Evolutionary conservation across 2,888 invertebrate genomes (phyloP), one percentile per base, ranked within the genome.

Genomic region (Galeruca laticollis): DNA sequence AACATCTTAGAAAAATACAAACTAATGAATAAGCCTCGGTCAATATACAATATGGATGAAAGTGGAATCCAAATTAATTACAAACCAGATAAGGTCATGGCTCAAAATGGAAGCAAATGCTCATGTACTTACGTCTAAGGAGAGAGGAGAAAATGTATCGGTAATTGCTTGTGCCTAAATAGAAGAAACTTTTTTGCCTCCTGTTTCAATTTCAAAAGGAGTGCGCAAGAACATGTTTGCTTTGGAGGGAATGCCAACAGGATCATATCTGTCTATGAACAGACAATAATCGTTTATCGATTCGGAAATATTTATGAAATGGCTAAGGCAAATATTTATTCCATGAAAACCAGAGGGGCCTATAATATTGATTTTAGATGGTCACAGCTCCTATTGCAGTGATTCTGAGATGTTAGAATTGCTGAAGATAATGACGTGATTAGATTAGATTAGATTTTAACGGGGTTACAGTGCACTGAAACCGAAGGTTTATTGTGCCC

Each of bases 11-110:
- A 18, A 26, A 56, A 68, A 60, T 49, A 64, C 65, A 37, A 71
- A 26, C 52, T 75, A 63, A 51, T 69, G 13, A 26, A 60, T 37
- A 66, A 61, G 54, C 73, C 71, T 18, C 57, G 47, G 43, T 65
- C 68, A 15, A 71, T 75, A 11, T 73, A 71, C 59, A 70, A 72
- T 54, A 74, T 74, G 74, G 66, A 74, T 40, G 74, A 70, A 59
- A 70, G 61, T 26, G 71, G 71, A 1, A 62, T 70, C 20, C 73
- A 75, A 57, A 37, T 75, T 40, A 72, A 74, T 65, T 72, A 75
- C 56, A 63, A 72, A 65, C 51, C 73, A 21, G 73, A 72, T 33
- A 59, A 60, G 11, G 75, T 73, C 21, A 59, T 73, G 18, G 71
- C 73, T 20, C n/a, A n/a, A n/a, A n/a, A n/a, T 57, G 15, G 10